A percentile compares a stretch with the other conserved stretches of the same genome.
phyloP scores from a whole-genome alignment of 2,888 invertebrate species.

The Kuschelorhynchus macadamiae region DNA sequence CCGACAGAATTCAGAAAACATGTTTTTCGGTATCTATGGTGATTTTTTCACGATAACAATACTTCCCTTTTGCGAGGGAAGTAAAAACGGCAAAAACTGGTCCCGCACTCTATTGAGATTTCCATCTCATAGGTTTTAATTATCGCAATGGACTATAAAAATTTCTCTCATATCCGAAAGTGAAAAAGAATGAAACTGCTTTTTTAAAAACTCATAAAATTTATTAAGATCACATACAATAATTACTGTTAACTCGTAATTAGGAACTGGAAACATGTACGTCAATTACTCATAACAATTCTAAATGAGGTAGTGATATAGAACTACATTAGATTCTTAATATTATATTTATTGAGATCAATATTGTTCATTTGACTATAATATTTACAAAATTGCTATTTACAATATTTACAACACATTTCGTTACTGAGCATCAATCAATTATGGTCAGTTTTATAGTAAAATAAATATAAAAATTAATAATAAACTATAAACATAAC shows the following conservation, averaged over 20 bases:
- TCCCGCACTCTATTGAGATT: too few species aligned
- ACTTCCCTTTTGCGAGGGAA: too few species aligned
- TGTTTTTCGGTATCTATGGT: too few species aligned
- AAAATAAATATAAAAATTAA: too few species aligned
- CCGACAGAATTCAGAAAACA: too few species aligned
- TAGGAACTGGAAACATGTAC: slow-evolving; percentile 65
- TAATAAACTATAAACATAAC: too few species aligned
- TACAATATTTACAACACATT: slow-evolving; percentile 46
- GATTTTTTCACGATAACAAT: too few species aligned
- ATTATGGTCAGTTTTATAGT: too few species aligned
- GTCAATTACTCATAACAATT: slow-evolving; percentile 52
- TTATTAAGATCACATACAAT: slow-evolving; percentile 47
- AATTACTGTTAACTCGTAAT: slow-evolving; percentile 50
- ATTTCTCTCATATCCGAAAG: too few species aligned
- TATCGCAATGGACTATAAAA: too few species aligned
- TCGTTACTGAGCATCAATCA: slow-evolving; percentile 9
- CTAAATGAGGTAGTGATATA: slow-evolving; percentile 61
- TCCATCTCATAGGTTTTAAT: too few species aligned
- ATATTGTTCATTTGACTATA: slow-evolving; percentile 3
- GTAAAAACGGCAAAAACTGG: too few species aligned
- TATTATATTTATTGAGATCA: slow-evolving; percentile 32
- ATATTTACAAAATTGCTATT: slow-evolving; percentile 9
- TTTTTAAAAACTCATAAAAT: slow-evolving; percentile 46
- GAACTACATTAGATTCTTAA: slow-evolving; percentile 16
- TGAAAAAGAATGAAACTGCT: neutral